These are phyloP conservation scores for Vesta saturnalis DNA, from an alignment of 2,888 invertebrate genomes.

Conservation along the genomic window DNA sequence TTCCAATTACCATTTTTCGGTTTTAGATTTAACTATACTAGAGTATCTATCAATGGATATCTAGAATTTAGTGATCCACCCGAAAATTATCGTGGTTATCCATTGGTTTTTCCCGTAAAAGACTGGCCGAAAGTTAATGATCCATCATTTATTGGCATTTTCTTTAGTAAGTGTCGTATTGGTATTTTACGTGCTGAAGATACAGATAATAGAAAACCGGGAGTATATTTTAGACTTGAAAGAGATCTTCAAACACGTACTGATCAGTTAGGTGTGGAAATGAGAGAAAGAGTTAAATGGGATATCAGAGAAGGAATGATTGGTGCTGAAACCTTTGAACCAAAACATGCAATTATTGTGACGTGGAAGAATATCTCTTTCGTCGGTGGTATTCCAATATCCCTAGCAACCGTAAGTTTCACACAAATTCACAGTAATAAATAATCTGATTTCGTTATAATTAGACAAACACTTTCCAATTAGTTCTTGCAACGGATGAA, in stretches of 20 bases:
- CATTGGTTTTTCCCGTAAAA: conserved; percentile 84
- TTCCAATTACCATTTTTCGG: conserved; percentile 94
- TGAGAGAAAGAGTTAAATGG: conserved; percentile 87
- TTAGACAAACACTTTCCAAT: conserved; percentile 95
- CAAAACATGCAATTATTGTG: conserved; percentile 88
- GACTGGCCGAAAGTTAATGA: conserved; percentile 90
- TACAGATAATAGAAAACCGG: conserved; percentile 78
- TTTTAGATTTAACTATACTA: conserved; percentile 90
- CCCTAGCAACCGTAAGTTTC: conserved; percentile 70
- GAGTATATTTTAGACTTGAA: conserved; percentile 83
- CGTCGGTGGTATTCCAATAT: conserved; percentile 85
- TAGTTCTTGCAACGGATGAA: conserved; percentile 92
- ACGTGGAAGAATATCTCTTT: conserved; percentile 98
- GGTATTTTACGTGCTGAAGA: conserved; percentile 78
- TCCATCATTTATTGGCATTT: conserved; percentile 94
- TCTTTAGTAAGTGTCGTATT: conserved; percentile 88
- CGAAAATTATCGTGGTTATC: conserved; percentile 82
- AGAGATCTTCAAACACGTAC: conserved; percentile 76
- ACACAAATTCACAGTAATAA: too few species aligned
- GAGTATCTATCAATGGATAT: conserved; percentile 70
- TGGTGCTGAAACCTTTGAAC: conserved; percentile 89
- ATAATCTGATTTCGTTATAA: too few species aligned
- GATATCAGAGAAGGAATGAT: conserved; percentile 91
- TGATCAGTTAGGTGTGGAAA: conserved; percentile 86
- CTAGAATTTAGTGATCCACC: conserved; percentile 91